phyloP scores from a whole-genome alignment of 64 coral and sea anemone genomes.

The Catalaphyllia jardinei region DNA sequence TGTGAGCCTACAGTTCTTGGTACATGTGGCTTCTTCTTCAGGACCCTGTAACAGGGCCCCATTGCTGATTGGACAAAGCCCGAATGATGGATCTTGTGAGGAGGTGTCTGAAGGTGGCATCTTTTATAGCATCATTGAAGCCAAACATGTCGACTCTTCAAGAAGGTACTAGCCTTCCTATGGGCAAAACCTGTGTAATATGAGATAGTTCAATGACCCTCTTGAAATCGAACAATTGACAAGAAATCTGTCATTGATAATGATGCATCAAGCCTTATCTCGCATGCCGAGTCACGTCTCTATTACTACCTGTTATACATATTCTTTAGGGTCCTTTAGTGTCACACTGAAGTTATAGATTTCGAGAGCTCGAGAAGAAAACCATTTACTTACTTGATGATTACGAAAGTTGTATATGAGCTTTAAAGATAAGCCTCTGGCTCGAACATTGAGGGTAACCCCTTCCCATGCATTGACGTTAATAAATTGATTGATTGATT shows the following conservation, averaged over 20 bases:
- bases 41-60: conserved; percentile 34
- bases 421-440: no score
- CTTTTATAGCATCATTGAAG: conserved; percentile 34
- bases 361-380: no score
- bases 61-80: conserved; percentile 42
- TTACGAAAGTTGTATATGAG: no score
- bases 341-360: no score
- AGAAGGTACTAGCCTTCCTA: conserved; percentile 7
- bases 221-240: not conserved
- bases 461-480: no score
- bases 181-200: not conserved
- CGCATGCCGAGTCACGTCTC: no score
- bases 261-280: no score
- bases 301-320: not conserved
- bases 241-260: not conserved
- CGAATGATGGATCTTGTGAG: conserved; percentile 43
- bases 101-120: conserved; percentile 16
- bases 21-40: conserved; percentile 12
- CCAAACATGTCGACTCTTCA: conserved; percentile 52
- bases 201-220: not conserved
- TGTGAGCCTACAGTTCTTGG: conserved; percentile 55
- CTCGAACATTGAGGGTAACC: no score
- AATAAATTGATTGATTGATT: no score
- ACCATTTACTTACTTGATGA: no score
- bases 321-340: not conserved